Conservation (phyloP, 2,797 vertebrate genomes). For the Hirundo rustica region DNA sequence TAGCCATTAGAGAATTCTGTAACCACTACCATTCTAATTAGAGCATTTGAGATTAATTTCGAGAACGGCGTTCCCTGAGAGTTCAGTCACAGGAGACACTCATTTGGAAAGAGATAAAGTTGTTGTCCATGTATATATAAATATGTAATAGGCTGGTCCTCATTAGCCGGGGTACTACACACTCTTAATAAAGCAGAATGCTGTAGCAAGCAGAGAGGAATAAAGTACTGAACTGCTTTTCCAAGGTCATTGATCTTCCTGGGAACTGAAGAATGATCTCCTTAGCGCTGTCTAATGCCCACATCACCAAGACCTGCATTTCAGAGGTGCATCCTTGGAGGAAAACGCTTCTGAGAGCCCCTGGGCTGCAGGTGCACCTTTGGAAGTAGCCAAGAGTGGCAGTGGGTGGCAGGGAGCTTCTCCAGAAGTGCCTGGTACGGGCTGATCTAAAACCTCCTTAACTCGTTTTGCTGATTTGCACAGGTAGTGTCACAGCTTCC, state of each 20-base stretch:
- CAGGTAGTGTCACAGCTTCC: neutral
- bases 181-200: neutral
- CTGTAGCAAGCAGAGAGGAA: neutral
- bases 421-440: neutral
- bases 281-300: neutral
- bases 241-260: neutral
- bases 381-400: neutral
- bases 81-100: neutral
- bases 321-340: neutral
- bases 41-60: conserved; percentile 49
- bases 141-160: neutral
- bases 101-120: neutral
- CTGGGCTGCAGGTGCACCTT: neutral
- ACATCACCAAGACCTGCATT: neutral
- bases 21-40: conserved; percentile 29
- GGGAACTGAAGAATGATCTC: neutral
- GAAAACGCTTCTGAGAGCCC: neutral
- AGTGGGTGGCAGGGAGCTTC: neutral
- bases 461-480: neutral
- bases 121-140: neutral
- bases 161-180: neutral
- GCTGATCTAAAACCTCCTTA: neutral
- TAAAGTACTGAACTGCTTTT: neutral
- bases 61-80: neutral
- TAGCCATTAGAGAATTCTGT: conserved; percentile 37